Evolutionary conservation across 2,797 vertebrate species (phyloP).

Genomic region (Anas bahamensis): DNA sequence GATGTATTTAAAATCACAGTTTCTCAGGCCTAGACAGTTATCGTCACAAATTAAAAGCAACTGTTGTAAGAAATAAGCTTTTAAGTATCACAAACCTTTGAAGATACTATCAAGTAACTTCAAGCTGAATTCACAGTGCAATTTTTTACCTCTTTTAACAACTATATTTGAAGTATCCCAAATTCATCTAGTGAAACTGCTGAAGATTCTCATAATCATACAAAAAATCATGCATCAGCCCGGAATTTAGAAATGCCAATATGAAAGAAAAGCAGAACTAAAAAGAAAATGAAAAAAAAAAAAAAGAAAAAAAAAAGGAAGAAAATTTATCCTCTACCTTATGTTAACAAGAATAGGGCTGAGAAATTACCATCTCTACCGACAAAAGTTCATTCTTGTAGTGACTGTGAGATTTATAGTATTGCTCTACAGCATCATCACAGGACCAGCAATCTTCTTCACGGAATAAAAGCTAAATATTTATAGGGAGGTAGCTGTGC

Average conservation of each 20-base stretch:
- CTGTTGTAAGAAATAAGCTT: not conserved
- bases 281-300: accelerated
- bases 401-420: not conserved
- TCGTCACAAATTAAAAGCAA: not conserved
- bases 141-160: not conserved
- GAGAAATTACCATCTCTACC: not conserved
- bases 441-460: constrained; percentile 27
- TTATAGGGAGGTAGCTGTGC: constrained; percentile 1
- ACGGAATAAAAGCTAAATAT: constrained; percentile 44
- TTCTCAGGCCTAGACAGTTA: not conserved
- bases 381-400: constrained; percentile 36
- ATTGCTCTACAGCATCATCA: constrained; percentile 17
- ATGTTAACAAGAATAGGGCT: constrained; percentile 6
- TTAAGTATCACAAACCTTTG: not conserved
- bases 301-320: accelerated
- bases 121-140: not conserved
- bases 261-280: not conserved
- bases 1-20: not conserved
- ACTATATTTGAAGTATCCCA: not conserved
- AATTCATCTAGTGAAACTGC: not conserved
- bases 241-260: not conserved
- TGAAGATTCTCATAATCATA: not conserved
- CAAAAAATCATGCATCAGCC: not conserved
- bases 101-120: not conserved
- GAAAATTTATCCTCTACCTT: not conserved